Evolutionary conservation across 2,113 vertebrate species (phyloP).

Genomic region (Octodon degus): DNA sequence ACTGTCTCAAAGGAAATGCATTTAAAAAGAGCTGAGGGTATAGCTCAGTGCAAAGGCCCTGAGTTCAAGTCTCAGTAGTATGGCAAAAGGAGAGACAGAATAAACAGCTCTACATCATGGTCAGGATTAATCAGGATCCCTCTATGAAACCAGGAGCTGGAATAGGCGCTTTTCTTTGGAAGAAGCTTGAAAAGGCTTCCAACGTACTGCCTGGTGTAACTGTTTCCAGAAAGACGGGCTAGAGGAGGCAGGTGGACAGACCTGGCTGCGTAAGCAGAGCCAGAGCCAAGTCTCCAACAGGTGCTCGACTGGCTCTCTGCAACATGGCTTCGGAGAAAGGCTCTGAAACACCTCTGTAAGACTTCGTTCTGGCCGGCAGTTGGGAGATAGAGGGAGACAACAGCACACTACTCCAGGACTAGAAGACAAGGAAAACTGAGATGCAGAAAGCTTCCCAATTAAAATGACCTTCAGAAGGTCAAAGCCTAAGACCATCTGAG

Average conservation of each 20-base stretch:
- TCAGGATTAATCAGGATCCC: not conserved
- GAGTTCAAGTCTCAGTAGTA: not conserved
- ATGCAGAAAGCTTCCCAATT: not conserved
- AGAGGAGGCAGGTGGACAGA: not conserved
- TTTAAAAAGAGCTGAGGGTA: not conserved
- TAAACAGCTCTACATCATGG: not conserved
- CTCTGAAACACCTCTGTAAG: not conserved
- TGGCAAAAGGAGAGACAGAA: not conserved
- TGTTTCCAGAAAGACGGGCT: not conserved
- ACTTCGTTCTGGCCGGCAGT: not conserved
- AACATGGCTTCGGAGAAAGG: rapidly evolving
- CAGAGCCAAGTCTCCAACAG: not conserved
- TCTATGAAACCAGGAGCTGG: not conserved
- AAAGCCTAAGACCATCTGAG: not conserved
- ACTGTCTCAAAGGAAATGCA: not conserved
- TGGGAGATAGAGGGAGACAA: not conserved
- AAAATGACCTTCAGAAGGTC: conserved; percentile 26
- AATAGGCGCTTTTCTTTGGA: not conserved
- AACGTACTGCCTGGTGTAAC: not conserved
- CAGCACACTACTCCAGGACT: not conserved
- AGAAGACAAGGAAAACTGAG: conserved; percentile 6
- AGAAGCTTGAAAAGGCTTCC: not conserved
- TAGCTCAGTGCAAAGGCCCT: not conserved
- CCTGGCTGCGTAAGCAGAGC: not conserved
- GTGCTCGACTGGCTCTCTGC: not conserved